These are phyloP conservation scores for Ophion obscuratus DNA, from an alignment of 2,888 invertebrate species.

Conservation along the genomic window DNA sequence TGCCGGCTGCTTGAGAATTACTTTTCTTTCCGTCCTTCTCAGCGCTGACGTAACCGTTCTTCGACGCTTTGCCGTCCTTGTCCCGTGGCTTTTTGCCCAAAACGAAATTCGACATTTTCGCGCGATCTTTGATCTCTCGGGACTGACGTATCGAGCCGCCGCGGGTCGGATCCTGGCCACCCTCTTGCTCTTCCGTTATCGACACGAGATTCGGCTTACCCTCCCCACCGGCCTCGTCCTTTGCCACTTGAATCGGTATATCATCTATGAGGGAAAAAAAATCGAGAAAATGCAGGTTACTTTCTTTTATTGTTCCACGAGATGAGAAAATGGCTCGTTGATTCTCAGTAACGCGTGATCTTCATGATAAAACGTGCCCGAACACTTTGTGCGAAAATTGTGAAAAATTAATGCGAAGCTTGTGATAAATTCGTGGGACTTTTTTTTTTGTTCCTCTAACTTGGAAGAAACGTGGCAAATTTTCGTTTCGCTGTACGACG, in stretches of 20 bases:
- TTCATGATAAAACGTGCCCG: background rate
- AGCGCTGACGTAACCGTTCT: conserved; percentile 75
- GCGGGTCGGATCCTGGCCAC: conserved; percentile 82
- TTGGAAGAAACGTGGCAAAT: too few species aligned
- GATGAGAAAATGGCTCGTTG: too few species aligned
- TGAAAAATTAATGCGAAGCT: conserved; percentile 1
- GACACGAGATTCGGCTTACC: conserved; percentile 87
- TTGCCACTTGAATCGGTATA: conserved; percentile 93
- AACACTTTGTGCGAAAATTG: conserved; percentile 8
- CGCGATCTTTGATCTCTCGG: conserved; percentile 86
- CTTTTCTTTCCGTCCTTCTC: conserved; percentile 84
- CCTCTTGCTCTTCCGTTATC: conserved; percentile 89
- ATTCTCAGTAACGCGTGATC: background rate
- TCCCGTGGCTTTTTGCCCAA: conserved; percentile 87
- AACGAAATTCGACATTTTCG: conserved; percentile 87
- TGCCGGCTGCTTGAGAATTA: conserved; percentile 70
- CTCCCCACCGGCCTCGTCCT: conserved; percentile 86
- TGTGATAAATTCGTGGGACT: too few species aligned
- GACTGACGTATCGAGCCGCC: conserved; percentile 85
- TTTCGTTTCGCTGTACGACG: too few species aligned
- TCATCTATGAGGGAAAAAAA: conserved; percentile 88
- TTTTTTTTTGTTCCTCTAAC: too few species aligned
- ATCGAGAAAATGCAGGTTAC: background rate
- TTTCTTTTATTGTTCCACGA: background rate
- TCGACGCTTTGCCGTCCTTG: conserved; percentile 77